These are phyloP conservation scores for Amaurobius ferox DNA, from an alignment of 2,888 invertebrate genomes.

Conservation along the genomic window DNA sequence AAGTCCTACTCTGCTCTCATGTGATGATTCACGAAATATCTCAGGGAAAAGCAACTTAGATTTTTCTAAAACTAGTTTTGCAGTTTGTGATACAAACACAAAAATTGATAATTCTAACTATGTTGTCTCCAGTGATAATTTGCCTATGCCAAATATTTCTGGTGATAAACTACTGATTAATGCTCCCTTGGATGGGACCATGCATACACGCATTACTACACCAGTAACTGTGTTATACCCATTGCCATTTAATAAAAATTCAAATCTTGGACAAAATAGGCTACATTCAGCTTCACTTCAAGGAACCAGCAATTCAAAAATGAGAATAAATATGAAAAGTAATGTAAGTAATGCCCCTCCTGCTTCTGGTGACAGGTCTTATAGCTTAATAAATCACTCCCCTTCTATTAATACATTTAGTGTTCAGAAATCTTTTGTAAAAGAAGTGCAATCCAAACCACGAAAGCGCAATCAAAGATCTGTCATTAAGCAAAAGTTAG, in stretches of 20 bases:
- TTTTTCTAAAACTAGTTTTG: neutral
- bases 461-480: constrained; percentile 85
- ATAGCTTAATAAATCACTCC: neutral
- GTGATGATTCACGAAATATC: constrained; percentile 9
- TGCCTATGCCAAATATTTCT: neutral
- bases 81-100: neutral
- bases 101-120: neutral
- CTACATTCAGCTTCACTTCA: neutral
- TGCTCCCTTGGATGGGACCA: neutral
- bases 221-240: constrained; percentile 8
- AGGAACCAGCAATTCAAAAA: neutral
- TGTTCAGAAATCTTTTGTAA: constrained; percentile 55
- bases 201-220: neutral
- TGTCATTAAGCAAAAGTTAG: constrained; percentile 85
- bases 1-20: neutral
- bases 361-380: neutral
- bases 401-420: constrained; percentile 19
- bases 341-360: neutral
- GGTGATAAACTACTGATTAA: neutral
- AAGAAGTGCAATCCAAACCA: constrained; percentile 50
- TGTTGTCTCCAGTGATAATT: neutral
- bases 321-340: neutral
- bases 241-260: neutral
- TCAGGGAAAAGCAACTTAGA: constrained; percentile 14
- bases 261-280: neutral